phyloP scores from a whole-genome alignment of 2,113 vertebrate genomes.

The Pedionomus torquatus region DNA sequence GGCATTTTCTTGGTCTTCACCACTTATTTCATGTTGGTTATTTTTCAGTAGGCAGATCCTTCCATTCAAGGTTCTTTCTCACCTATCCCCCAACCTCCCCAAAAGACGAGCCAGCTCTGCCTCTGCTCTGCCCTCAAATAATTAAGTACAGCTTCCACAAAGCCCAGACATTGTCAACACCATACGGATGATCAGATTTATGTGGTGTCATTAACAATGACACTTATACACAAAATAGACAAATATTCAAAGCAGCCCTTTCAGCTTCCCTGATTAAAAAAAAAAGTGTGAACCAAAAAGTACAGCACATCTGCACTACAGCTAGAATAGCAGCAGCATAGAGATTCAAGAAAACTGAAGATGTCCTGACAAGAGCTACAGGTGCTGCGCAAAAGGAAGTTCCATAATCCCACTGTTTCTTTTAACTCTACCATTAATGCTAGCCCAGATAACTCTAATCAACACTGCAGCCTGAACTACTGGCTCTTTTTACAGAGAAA shows the following conservation, averaged over 20 bases:
- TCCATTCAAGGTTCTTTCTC: neutral
- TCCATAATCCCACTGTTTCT: neutral
- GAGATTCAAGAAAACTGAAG: neutral
- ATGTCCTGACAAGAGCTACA: neutral
- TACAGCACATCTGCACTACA: neutral
- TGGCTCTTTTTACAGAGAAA: neutral
- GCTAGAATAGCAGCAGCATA: neutral
- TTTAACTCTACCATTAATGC: neutral
- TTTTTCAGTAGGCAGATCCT: neutral
- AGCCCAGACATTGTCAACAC: neutral
- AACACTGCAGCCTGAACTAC: neutral
- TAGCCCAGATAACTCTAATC: neutral
- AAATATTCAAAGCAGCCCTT: neutral
- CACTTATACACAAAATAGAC: neutral
- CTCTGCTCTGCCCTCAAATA: neutral
- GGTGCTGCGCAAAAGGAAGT: neutral
- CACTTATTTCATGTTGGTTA: neutral
- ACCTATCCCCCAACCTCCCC: neutral
- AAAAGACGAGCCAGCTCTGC: neutral
- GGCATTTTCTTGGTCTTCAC: neutral
- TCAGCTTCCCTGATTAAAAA: neutral
- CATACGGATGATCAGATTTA: neutral
- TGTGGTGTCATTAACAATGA: neutral
- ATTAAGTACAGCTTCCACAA: neutral
- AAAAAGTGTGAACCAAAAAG: neutral